phyloP scores from a whole-genome alignment of 2,113 vertebrate species.

The Carassius auratus region DNA sequence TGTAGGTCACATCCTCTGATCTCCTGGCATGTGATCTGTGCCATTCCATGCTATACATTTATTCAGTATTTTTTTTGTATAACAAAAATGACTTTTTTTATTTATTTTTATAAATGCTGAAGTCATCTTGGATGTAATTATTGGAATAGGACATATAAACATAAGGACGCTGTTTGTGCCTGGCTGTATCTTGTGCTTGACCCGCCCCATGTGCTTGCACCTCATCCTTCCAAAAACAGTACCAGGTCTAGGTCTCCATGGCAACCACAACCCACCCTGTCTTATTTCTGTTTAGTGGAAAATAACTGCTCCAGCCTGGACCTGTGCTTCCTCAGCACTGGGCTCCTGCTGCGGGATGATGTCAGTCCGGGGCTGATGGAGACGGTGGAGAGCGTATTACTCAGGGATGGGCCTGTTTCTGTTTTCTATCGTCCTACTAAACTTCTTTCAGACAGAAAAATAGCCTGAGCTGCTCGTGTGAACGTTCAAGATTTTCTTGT shows the following conservation, averaged over 20 bases:
- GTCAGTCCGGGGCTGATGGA: conserved; percentile 36
- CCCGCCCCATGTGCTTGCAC: conserved; percentile 38
- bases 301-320: conserved; percentile 29
- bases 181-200: conserved; percentile 43
- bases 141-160: conserved; percentile 5
- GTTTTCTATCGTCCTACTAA: conserved; percentile 15
- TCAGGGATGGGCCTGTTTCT: conserved; percentile 21
- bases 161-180: conserved; percentile 36
- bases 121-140: not conserved
- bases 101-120: not conserved
- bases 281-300: conserved; percentile 33
- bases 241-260: conserved; percentile 43
- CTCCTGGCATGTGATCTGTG: not conserved
- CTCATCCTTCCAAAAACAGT: conserved; percentile 38
- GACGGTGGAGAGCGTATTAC: conserved; percentile 1
- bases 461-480: not conserved
- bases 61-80: not conserved
- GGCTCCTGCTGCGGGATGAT: conserved; percentile 21
- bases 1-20: not conserved
- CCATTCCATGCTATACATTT: not conserved
- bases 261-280: conserved; percentile 41
- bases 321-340: conserved; percentile 12
- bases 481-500: conserved; percentile 19
- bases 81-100: not conserved
- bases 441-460: not conserved